These are phyloP conservation scores for Azorinus chamasolen DNA, from an alignment of 2,888 invertebrate genomes.

Conservation along the genomic window DNA sequence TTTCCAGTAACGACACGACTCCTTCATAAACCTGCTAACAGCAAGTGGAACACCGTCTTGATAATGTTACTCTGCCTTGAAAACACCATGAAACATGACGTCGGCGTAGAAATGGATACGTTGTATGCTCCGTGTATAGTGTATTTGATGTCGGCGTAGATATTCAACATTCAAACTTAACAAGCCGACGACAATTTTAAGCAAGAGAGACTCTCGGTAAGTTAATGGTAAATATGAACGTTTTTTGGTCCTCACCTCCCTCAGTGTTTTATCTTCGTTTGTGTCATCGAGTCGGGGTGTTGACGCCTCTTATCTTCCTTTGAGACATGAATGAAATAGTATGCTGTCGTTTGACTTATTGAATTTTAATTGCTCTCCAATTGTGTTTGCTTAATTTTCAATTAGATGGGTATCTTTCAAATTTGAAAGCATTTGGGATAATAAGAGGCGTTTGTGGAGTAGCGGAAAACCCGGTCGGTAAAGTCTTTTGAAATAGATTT, in stretches of 20 bases:
- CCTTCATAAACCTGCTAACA: neutral
- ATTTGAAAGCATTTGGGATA: constrained; percentile 9
- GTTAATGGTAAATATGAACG: neutral
- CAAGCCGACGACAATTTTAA: no score
- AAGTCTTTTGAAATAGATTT: constrained; percentile 37
- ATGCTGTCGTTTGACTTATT: constrained; percentile 45
- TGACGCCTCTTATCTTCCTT: constrained; percentile 27
- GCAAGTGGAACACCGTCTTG: no score
- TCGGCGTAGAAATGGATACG: no score
- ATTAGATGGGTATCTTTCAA: constrained; percentile 38
- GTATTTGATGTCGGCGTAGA: no score
- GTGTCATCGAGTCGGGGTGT: constrained; percentile 39
- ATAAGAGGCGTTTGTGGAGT: neutral
- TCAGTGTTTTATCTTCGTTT: constrained; percentile 27
- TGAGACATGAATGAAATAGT: constrained; percentile 29
- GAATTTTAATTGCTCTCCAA: constrained; percentile 45
- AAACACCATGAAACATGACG: no score
- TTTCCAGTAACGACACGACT: no score
- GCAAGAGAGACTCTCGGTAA: no score
- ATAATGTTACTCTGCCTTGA: no score
- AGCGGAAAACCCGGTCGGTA: neutral
- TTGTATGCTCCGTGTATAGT: no score
- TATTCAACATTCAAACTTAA: no score
- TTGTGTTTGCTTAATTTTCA: constrained; percentile 45
- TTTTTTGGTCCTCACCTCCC: constrained; percentile 42